These are phyloP conservation scores for Hirtodrosophila cameraria DNA, from an alignment of 2,888 invertebrate species.

Conservation along the genomic window DNA sequence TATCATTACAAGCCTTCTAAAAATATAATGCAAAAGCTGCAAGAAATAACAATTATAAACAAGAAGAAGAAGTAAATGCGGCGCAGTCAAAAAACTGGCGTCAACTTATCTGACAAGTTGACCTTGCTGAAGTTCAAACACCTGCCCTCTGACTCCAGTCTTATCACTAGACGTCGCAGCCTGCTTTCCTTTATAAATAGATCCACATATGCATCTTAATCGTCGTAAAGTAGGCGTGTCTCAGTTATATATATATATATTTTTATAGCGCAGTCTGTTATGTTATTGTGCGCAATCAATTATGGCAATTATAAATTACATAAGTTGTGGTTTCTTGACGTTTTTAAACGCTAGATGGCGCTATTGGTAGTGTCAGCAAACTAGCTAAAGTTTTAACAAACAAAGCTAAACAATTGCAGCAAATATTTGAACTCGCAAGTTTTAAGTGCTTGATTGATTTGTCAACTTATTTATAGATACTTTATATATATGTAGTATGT, in stretches of 20 bases:
- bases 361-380: slow-evolving; percentile 4
- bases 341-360: slow-evolving; percentile 36
- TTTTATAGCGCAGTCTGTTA: slow-evolving; percentile 1
- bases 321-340: neutral
- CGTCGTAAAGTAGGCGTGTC: slow-evolving; percentile 58
- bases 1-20: slow-evolving; percentile 31
- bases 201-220: slow-evolving; percentile 38
- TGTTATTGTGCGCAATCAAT: slow-evolving; percentile 22
- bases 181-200: slow-evolving; percentile 43
- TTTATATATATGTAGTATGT: no score
- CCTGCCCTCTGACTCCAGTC: slow-evolving; percentile 68
- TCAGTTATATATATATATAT: neutral
- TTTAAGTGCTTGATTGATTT: slow-evolving; percentile 35
- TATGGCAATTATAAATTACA: slow-evolving; percentile 18
- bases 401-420: slow-evolving; percentile 8
- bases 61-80: neutral
- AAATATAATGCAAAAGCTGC: slow-evolving; percentile 7
- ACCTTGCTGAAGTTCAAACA: slow-evolving; percentile 73
- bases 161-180: slow-evolving; percentile 47
- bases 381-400: neutral
- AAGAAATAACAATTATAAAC: neutral
- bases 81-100: slow-evolving; percentile 4
- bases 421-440: slow-evolving; percentile 33
- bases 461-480: slow-evolving; percentile 6
- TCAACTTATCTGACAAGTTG: slow-evolving; percentile 37